These are phyloP conservation scores for Erpetoichthys calabaricus DNA, from an alignment of 2,797 vertebrate species.

Conservation along the genomic window DNA sequence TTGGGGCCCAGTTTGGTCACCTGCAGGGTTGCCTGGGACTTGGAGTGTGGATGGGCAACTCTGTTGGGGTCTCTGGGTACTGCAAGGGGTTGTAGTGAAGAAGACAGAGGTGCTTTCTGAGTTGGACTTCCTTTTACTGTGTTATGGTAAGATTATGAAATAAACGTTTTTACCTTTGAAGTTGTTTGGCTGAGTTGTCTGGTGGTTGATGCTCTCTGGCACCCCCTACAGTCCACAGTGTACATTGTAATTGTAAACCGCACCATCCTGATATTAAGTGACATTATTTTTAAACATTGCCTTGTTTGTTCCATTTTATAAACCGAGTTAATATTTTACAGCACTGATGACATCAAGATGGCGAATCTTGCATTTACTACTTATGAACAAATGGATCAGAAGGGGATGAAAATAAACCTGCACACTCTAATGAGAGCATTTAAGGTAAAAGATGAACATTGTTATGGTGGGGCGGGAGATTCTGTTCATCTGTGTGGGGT, in stretches of 20 bases:
- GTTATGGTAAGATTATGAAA: no score
- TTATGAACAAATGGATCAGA: constrained; percentile 18
- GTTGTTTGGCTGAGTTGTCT: not conserved
- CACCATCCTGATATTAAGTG: not conserved
- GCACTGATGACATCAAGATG: constrained; percentile 13
- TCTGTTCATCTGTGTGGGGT: not conserved
- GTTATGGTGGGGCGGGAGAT: not conserved
- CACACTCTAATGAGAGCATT: constrained; percentile 14
- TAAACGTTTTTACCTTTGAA: not conserved
- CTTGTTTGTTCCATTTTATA: not conserved
- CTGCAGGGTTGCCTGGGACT: no score
- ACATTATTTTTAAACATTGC: no score
- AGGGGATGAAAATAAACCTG: constrained; percentile 10
- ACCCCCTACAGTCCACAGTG: no score
- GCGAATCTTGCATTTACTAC: constrained; percentile 15
- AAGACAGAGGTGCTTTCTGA: no score
- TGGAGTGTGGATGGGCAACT: no score
- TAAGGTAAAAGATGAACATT: constrained; percentile 12
- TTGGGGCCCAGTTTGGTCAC: no score
- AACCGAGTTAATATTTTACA: constrained; percentile 7
- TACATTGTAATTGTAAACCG: no score
- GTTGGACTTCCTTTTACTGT: no score
- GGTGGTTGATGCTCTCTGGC: no score
- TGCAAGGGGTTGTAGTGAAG: no score
- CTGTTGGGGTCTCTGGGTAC: no score